Conservation (phyloP, 2,797 vertebrate species). For the Enteromius paludinosus region DNA sequence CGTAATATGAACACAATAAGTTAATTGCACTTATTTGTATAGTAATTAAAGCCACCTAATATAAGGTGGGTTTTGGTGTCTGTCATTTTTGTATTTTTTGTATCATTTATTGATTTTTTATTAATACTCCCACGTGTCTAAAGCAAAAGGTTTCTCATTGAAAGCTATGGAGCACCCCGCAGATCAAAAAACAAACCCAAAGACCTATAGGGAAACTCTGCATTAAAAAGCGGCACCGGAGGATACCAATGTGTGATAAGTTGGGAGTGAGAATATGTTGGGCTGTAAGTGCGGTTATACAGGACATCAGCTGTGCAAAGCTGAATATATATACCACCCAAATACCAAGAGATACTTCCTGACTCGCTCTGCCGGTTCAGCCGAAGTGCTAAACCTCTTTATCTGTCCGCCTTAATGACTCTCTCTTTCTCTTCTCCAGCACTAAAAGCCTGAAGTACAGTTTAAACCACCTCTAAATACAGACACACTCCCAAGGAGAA, state of each 20-base stretch:
- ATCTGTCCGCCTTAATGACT: constrained; percentile 33
- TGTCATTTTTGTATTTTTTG: too few relatives aligned
- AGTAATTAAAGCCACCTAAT: too few relatives aligned
- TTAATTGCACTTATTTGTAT: too few relatives aligned
- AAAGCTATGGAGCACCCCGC: background rate
- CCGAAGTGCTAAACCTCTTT: constrained; percentile 58
- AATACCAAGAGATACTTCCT: constrained; percentile 52
- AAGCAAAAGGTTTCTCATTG: background rate
- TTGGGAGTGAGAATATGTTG: background rate
- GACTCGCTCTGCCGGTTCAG: constrained; percentile 62
- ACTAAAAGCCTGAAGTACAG: constrained; percentile 14
- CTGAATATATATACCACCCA: background rate
- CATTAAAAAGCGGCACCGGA: background rate
- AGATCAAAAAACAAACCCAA: background rate
- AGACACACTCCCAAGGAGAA: constrained; percentile 64
- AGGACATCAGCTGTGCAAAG: background rate
- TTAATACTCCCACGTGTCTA: background rate
- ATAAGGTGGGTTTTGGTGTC: too few relatives aligned
- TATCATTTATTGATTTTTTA: too few relatives aligned
- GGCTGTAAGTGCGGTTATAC: background rate
- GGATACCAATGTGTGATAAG: background rate
- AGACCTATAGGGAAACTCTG: too few relatives aligned
- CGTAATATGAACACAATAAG: too few relatives aligned
- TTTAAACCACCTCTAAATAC: constrained; percentile 71
- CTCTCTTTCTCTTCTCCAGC: constrained; percentile 15